phyloP scores from a whole-genome alignment of 2,888 invertebrate genomes.

The Leptopterna dolabrata region DNA sequence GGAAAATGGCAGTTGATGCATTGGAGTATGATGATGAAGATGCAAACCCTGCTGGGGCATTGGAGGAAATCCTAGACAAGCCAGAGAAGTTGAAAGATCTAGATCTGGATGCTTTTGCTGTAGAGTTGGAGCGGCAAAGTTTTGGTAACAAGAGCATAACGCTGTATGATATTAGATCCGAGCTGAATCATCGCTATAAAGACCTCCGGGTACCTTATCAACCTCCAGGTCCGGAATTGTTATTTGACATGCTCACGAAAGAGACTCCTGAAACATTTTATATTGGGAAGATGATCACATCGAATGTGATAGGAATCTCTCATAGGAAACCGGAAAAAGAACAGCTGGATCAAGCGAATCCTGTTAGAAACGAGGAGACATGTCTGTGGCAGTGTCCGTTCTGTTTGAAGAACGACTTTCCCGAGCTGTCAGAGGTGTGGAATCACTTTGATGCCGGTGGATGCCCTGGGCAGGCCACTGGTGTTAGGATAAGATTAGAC shows the following conservation, averaged over 20 bases:
- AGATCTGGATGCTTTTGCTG: constrained; percentile 98
- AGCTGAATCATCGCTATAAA: constrained; percentile 93
- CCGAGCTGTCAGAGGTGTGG: constrained; percentile 95
- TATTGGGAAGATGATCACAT: constrained; percentile 86
- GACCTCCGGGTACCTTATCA: constrained; percentile 84
- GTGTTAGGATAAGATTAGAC: constrained; percentile 89
- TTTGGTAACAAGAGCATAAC: constrained; percentile 93
- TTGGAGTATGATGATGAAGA: constrained; percentile 98
- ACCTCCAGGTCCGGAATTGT: constrained; percentile 84
- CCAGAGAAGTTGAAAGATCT: constrained; percentile 95
- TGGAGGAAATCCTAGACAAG: constrained; percentile 96
- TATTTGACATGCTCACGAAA: constrained; percentile 95
- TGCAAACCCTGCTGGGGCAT: constrained; percentile 94
- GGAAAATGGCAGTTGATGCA: constrained; percentile 99
- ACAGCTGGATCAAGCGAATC: constrained; percentile 95
- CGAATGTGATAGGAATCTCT: constrained; percentile 81
- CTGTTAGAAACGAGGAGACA: constrained; percentile 92
- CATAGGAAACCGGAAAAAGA: constrained; percentile 92
- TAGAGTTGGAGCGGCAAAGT: constrained; percentile 92
- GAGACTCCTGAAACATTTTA: constrained; percentile 95
- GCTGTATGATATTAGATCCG: constrained; percentile 95
- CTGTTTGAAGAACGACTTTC: constrained; percentile 95
- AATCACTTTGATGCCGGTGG: constrained; percentile 96
- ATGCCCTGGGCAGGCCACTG: constrained; percentile 96
- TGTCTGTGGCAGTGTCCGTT: constrained; percentile 98